phyloP scores from a whole-genome alignment of 2,113 vertebrate species.

The Astur gentilis region DNA sequence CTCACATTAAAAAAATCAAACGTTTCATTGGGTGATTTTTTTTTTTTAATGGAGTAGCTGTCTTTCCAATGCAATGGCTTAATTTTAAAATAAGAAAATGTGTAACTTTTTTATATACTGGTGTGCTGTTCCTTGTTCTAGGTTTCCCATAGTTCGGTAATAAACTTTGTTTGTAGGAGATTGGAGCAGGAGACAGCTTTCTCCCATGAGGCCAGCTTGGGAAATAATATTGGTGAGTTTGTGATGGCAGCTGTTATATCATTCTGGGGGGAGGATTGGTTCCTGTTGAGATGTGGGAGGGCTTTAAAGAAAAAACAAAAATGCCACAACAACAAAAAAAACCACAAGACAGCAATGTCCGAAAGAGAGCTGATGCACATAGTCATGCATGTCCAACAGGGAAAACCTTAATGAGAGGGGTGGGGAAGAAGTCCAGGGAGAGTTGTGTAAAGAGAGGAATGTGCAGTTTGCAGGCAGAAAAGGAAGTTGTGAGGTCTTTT shows the following conservation, averaged over 20 bases:
- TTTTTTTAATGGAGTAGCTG: background rate
- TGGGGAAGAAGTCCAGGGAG: background rate
- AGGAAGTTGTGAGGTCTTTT: background rate
- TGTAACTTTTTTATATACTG: background rate
- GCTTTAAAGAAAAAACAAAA: background rate
- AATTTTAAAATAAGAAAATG: background rate
- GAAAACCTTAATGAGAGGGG: background rate
- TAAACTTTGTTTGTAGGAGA: background rate
- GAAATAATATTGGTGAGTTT: background rate
- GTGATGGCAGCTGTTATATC: background rate
- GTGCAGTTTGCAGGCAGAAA: background rate
- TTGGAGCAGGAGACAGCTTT: slow-evolving; percentile 4
- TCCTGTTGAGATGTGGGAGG: background rate
- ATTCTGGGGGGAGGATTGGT: background rate
- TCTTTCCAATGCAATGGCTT: background rate
- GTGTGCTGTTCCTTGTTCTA: background rate
- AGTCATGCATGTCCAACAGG: background rate
- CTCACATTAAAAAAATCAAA: background rate
- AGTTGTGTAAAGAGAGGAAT: background rate
- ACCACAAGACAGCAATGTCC: background rate
- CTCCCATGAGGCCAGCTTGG: background rate
- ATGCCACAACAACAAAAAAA: no score
- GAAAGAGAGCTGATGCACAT: background rate
- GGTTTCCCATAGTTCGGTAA: background rate
- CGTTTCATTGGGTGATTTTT: background rate